Evolutionary conservation across 2,888 invertebrate species (phyloP).

Genomic region (Seira sanloemensis): DNA sequence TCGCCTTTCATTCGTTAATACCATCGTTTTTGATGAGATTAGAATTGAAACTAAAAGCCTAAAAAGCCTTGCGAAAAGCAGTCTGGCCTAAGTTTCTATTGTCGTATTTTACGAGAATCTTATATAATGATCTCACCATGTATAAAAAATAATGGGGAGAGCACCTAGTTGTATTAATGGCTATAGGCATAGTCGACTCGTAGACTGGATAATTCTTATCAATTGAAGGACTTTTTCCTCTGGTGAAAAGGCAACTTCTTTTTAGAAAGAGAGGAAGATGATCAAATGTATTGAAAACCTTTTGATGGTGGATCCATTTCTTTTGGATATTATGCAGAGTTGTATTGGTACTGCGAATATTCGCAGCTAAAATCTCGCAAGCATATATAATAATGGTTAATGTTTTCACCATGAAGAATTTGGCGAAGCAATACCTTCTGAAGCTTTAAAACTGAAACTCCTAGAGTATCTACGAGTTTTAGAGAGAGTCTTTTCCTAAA

Average conservation of each 20-base stretch:
- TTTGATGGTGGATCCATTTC: slow-evolving; percentile 32
- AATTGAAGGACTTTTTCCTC: slow-evolving; percentile 9
- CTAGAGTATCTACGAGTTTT: not conserved
- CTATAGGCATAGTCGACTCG: not conserved
- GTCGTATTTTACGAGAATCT: slow-evolving; percentile 41
- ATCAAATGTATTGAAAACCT: slow-evolving; percentile 50
- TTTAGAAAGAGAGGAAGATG: slow-evolving; percentile 39
- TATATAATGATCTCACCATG: slow-evolving; percentile 29
- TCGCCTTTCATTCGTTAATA: slow-evolving; percentile 70
- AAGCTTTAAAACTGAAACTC: not conserved
- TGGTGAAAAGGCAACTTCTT: not conserved
- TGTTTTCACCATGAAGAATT: too few species aligned
- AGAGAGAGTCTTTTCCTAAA: too few species aligned
- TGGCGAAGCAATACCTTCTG: too few species aligned
- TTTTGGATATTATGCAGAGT: too few species aligned
- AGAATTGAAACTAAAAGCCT: slow-evolving; percentile 68
- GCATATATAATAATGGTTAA: too few species aligned
- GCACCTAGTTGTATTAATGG: not conserved
- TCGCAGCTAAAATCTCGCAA: too few species aligned
- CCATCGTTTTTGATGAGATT: slow-evolving; percentile 70
- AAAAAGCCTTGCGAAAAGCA: too few species aligned
- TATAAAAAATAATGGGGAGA: not conserved
- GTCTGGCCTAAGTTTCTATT: slow-evolving; percentile 38
- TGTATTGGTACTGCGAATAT: too few species aligned
- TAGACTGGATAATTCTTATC: slow-evolving; percentile 10